Evolutionary conservation across 2,888 invertebrate genomes (phyloP), one percentile per base, ranked within the genome.

Genomic region (Drosophila acutilabella): DNA sequence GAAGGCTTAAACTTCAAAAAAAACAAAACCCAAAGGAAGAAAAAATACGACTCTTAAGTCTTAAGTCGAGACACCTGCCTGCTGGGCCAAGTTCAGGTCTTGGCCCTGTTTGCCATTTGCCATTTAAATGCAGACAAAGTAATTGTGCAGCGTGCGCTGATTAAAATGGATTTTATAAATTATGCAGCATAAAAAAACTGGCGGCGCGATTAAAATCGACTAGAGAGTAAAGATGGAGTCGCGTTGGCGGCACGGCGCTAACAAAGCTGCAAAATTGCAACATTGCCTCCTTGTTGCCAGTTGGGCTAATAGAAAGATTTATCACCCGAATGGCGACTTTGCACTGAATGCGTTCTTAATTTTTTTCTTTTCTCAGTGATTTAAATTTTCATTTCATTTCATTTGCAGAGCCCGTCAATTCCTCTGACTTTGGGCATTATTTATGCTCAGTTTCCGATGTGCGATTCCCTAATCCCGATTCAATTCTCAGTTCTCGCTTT

Each of bases 101-200:
- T 67, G 56, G 80, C 76, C 65, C 73, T 74, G 66, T 71, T 74
- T 41, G 60, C 26, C 36, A 36, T 36, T 36, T 30, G 57, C 74
- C 89, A 88, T 89, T 91, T 87, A 91, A 89, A 91, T 90, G 90
- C 90, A 90, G 91, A 90, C 90, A 90, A 87, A 89, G 89, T 90
- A 88, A 90, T 89, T 81, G 90, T 81, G 78, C 91, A 81, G 76
- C 69, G 72, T 57, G 69, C 74, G 78, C 89, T 88, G 89, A 87
- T 90, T 82, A 90, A 85, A 88, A 82, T 81, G 84, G 90, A 89
- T 90, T 75, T 83, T 88, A 89, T 88, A 89, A 90, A 89, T 88
- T 90, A 90, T 88, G 71, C 89, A 64, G 75, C 75, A 36, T 50
- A 36, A 56, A 26, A 30, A 30, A 71, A 52, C 65, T 56, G 47